These are phyloP conservation scores for Slavum lentiscoides DNA, from an alignment of 2,888 invertebrate species.

Conservation along the genomic window DNA sequence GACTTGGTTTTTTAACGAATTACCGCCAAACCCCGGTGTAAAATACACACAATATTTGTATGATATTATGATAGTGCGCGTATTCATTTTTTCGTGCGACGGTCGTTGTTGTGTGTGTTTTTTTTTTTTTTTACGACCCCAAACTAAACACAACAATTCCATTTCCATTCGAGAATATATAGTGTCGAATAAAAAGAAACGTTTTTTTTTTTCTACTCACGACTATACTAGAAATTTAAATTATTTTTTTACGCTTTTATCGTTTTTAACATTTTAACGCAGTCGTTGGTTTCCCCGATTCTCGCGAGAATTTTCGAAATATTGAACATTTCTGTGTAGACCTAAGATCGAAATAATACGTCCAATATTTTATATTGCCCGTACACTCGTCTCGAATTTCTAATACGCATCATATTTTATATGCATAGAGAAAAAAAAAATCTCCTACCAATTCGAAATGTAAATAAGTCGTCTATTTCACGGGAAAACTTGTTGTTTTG, in stretches of 20 bases:
- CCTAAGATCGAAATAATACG: not conserved
- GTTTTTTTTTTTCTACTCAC: not conserved
- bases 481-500: too few species aligned
- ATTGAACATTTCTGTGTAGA: not conserved
- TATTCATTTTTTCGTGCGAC: not conserved
- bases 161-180: conserved; percentile 4
- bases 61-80: not conserved
- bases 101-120: conserved; percentile 6
- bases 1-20: conserved; percentile 49
- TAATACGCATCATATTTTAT: too few species aligned
- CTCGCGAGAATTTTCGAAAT: not conserved
- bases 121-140: not conserved
- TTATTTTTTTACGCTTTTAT: not conserved
- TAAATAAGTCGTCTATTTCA: too few species aligned
- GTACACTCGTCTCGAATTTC: too few species aligned
- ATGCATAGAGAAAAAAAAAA: too few species aligned
- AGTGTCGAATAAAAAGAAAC: not conserved
- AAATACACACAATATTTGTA: not conserved
- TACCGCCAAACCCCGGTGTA: not conserved
- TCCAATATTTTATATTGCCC: not conserved
- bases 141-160: conserved; percentile 17
- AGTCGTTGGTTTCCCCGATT: not conserved
- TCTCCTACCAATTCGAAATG: too few species aligned
- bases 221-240: not conserved
- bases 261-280: not conserved